Evolutionary conservation across 2,888 invertebrate species (phyloP).

Genomic region (Coleophora flavipennella): DNA sequence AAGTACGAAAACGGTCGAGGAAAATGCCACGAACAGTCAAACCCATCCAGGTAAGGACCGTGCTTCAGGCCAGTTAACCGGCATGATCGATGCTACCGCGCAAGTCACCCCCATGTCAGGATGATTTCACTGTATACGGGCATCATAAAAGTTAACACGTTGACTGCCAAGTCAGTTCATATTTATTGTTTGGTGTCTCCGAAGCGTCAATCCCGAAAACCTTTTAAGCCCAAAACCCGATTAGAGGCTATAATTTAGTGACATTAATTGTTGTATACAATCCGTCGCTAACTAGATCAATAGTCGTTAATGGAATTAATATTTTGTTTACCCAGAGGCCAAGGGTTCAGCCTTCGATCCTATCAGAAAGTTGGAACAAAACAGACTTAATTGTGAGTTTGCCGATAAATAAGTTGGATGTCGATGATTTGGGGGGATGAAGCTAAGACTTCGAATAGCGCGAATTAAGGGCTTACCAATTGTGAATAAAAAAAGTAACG

Average conservation of each 20-base stretch:
- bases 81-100: no score
- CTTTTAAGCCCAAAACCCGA: neutral
- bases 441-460: neutral
- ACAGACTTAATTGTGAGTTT: conserved; percentile 57
- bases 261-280: conserved; percentile 15
- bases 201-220: neutral
- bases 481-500: neutral
- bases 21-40: no score
- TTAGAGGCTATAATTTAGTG: conserved; percentile 10
- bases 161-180: no score
- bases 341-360: conserved; percentile 45
- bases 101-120: no score
- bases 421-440: conserved; percentile 1
- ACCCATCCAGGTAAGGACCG: no score
- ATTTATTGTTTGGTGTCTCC: no score
- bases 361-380: conserved; percentile 60
- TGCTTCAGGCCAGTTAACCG: no score
- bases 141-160: no score
- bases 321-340: conserved; percentile 35
- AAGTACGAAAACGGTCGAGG: no score
- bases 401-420: conserved; percentile 7
- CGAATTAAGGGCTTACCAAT: neutral
- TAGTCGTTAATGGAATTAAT: conserved; percentile 58
- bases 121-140: no score
- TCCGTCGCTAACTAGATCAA: conserved; percentile 45